Percentiles rank a stretch among this genome's conserved stretches.
phyloP scores from a whole-genome alignment of 1,140 invertebrate species.

The Geopemphigus sp. region DNA sequence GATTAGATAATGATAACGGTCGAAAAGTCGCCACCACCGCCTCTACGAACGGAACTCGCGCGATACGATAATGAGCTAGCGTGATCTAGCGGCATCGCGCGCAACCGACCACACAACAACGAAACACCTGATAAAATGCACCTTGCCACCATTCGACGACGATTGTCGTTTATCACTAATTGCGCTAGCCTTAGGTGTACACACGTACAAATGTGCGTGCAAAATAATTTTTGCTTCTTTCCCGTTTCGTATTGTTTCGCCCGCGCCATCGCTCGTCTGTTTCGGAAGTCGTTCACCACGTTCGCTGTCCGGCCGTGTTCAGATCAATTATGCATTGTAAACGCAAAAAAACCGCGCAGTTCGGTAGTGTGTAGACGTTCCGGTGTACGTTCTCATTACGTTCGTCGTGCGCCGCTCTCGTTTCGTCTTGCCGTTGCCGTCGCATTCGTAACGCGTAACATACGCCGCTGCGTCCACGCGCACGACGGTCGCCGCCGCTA shows the following conservation, averaged over 20 bases:
- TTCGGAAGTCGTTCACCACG: neutral
- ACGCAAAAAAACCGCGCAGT: no score
- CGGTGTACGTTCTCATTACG: neutral
- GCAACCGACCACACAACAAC: neutral
- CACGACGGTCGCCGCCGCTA: no score
- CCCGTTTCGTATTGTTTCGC: neutral
- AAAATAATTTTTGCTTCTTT: slow-evolving; percentile 6
- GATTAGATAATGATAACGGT: no score
- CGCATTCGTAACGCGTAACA: no score
- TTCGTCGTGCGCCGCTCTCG: no score
- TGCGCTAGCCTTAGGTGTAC: slow-evolving; percentile 15
- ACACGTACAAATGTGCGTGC: neutral
- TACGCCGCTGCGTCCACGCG: no score
- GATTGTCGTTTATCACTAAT: slow-evolving; percentile 31
- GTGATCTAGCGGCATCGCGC: neutral
- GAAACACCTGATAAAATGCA: slow-evolving; percentile 21
- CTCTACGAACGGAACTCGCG: no score
- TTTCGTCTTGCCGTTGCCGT: no score
- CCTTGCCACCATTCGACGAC: neutral
- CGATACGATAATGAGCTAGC: no score
- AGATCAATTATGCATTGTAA: neutral
- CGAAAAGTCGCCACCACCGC: no score
- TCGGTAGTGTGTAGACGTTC: neutral
- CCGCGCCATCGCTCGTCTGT: neutral
- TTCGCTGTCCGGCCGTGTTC: neutral